Conservation (phyloP, 2,888 invertebrate genomes). For the Globia sparganii region DNA sequence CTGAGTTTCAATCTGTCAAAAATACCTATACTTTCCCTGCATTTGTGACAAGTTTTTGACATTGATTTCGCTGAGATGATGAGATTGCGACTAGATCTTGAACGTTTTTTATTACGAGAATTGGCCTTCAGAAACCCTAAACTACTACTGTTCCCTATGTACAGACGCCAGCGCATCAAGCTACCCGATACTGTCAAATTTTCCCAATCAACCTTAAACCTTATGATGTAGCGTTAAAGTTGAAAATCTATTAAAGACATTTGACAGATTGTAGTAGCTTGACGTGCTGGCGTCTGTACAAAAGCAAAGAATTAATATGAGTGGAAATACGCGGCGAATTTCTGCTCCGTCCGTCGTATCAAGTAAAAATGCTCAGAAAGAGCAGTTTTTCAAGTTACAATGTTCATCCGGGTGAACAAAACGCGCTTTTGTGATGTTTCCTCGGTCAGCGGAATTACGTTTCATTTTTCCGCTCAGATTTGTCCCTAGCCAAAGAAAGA, state of each 20-base stretch:
- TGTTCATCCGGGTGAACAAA: constrained; percentile 11
- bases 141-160: not conserved
- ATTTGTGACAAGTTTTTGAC: not conserved
- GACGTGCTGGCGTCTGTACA: no score
- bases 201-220: no score
- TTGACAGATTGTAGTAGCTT: no score
- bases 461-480: not conserved
- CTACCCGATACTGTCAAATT: no score
- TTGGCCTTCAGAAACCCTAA: not conserved
- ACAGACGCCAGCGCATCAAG: no score
- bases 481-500: not conserved
- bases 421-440: not conserved
- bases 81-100: not conserved
- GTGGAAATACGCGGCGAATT: not conserved
- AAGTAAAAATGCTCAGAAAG: not conserved
- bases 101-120: no score
- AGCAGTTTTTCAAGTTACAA: constrained; percentile 18
- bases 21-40: not conserved
- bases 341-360: not conserved
- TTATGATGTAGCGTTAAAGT: no score
- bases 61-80: not conserved
- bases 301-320: not conserved
- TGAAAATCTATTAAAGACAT: no score
- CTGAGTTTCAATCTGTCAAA: not conserved
- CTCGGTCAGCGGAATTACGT: not conserved